Evolutionary conservation across 1,140 invertebrate genomes (phyloP), one percentile per base, ranked within the genome.

Genomic region (Calosoma granatense): DNA sequence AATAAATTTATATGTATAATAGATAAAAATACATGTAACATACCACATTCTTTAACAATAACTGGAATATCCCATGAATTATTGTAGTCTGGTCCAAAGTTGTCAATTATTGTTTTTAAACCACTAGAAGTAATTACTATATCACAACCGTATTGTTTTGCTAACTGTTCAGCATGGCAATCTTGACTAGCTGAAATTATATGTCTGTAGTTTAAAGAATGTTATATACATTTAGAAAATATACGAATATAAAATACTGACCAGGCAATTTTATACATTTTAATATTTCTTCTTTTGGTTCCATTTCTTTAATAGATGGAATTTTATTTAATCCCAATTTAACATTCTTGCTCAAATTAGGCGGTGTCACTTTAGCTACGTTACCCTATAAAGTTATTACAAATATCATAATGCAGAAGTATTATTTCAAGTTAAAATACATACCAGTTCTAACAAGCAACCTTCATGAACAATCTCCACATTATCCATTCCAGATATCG

Each of bases 41-140:
- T n/a, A 51, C 53, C 36, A 53, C 69, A 60, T 23, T 64, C 63
- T 65, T 74, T 74, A 1, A 78, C 62, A 2, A 67, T 56, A 22
- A 76, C 23, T 2, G 75, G 75, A 55, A 78, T 64, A 43, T 70
- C 61, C 76, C 76, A 78, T 15, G 60, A 57, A 43, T 56, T 65
- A 51, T 65, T 64, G 51, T 63, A 57, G 57, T 62, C 63, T 12
- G 68, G 64, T 23, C 62, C 63, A 22, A 65, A 53, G 62, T 72
- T 75, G 60, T 70, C 67, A 21, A 69, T 60, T 11, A 78, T 56
- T 60, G 67, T 69, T 55, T 75, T 74, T 21, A 78, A 62, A 22
- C 71, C 71, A 61, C 70, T 74, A 1, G 70, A 68, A 6, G 75
- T 76, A 52, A 77, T 76, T n/a, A 76, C 72, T 20, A 76, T 57